These are phyloP conservation scores for Columba livia DNA, from an alignment of 2,113 vertebrate genomes.

Conservation along the genomic window DNA sequence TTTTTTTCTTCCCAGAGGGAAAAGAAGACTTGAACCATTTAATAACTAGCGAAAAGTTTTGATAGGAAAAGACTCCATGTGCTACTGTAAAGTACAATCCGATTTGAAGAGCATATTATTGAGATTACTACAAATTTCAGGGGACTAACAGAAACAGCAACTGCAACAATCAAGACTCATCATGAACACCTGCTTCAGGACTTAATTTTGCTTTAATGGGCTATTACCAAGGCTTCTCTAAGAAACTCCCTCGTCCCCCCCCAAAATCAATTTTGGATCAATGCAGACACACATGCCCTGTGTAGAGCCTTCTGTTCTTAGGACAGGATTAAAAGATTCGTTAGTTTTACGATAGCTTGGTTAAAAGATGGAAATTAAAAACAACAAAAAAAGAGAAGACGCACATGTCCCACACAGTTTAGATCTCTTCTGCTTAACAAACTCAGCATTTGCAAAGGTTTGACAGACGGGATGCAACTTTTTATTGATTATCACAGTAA, in stretches of 20 bases:
- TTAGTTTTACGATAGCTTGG: conserved; percentile 72
- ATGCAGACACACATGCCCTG: conserved; percentile 74
- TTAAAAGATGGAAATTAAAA: conserved; percentile 31
- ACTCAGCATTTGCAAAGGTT: background rate
- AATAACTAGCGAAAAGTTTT: conserved; percentile 9
- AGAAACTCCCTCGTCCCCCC: conserved; percentile 31
- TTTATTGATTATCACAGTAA: conserved; percentile 27
- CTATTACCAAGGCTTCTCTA: conserved; percentile 69
- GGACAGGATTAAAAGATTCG: conserved; percentile 73
- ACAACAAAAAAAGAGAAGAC: background rate
- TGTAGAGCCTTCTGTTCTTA: conserved; percentile 76
- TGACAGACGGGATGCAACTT: conserved; percentile 42
- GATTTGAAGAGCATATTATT: background rate
- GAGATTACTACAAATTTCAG: conserved; percentile 47
- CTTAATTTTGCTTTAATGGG: conserved; percentile 80
- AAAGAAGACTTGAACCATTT: background rate
- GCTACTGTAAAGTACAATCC: background rate
- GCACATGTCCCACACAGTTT: background rate
- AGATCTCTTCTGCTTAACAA: conserved; percentile 28
- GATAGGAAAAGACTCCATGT: background rate
- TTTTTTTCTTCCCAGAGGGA: background rate
- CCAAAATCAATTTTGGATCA: conserved; percentile 80
- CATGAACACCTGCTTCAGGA: conserved; percentile 74
- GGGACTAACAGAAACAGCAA: conserved; percentile 59
- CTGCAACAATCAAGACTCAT: conserved; percentile 59